Evolutionary conservation across 2,797 vertebrate species (phyloP), one percentile per base, ranked within the genome.

Genomic region (Sebastes hubbsi): DNA sequence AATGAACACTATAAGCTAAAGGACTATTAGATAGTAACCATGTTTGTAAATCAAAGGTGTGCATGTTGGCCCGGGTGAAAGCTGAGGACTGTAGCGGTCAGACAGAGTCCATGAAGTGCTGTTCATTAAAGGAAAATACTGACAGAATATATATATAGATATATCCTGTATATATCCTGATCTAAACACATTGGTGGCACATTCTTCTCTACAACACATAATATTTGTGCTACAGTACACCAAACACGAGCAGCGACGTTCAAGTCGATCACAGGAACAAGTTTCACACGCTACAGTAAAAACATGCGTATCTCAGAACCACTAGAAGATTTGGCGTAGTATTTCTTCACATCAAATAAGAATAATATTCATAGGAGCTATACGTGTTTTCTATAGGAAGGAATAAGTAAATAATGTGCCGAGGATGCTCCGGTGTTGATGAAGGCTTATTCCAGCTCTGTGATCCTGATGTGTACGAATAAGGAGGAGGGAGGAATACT

Each of bases 401-500:
- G 16, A 67, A 27, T 13, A 10, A 64, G 7, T 58, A 4, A 6
- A n/a, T 72, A 20, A 22, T 32, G 27, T 62, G 60, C 24, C 6
- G 16, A 29, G 13, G 24, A 10, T 46, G 27, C 49, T 25, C 7
- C 61, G 34, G 8, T 11, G 1, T 52, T n/a, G 29, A 42, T 1
- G 36, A n/a, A 24, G 20, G 22, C n/a, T 91, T 85, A 92, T 4
- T 83, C 77, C 24, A 86, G 64, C n/a, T 96, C 92, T 0, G 78
- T 91, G 78, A 97, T 96, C 75, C 90, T 88, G 86, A 97, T 93
- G 75, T 97, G 96, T 63, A 98, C 96, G 2, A 99, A 99, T 67
- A 99, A 93, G 0, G 98, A 98, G 22, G 98, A 96, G 1, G 98
- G 97, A 0, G 96, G 95, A 84, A 99, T 97, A 71, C 95, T 94